A percentile compares a stretch with the other conserved stretches of the same genome.
phyloP scores from a whole-genome alignment of 2,888 invertebrate species.

The Drosophila paramelanica region DNA sequence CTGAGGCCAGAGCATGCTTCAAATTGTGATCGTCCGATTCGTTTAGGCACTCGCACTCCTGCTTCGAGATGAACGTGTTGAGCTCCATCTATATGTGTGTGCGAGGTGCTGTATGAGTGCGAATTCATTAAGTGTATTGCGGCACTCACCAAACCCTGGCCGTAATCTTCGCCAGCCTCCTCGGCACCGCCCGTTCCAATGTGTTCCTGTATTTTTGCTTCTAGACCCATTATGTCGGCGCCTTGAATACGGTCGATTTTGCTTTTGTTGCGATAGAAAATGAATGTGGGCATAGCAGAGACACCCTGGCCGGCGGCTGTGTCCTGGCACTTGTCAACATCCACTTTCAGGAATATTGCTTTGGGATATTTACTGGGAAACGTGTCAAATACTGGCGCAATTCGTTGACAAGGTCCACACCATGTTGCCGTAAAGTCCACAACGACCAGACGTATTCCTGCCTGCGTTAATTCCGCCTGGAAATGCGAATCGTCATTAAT shows the following conservation, averaged over 20 bases:
- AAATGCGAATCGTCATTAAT: slow-evolving; percentile 89
- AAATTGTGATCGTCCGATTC: slow-evolving; percentile 97
- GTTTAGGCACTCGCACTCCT: slow-evolving; percentile 97
- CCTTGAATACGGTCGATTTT: slow-evolving; percentile 95
- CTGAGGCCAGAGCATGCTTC: slow-evolving; percentile 88
- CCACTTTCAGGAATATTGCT: slow-evolving; percentile 95
- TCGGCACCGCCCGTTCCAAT: slow-evolving; percentile 88
- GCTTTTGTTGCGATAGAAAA: slow-evolving; percentile 95
- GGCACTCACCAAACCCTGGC: slow-evolving; percentile 82
- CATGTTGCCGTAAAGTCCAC: slow-evolving; percentile 98
- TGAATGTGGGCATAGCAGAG: slow-evolving; percentile 99
- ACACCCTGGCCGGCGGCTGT: slow-evolving; percentile 95
- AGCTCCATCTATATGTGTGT: slow-evolving; percentile 92
- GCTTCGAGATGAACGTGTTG: slow-evolving; percentile 92
- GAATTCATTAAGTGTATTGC: not conserved
- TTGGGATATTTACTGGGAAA: slow-evolving; percentile 94
- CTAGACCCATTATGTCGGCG: slow-evolving; percentile 92
- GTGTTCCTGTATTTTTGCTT: slow-evolving; percentile 95
- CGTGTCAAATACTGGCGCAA: slow-evolving; percentile 96
- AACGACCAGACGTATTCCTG: slow-evolving; percentile 94
- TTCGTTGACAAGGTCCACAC: slow-evolving; percentile 98
- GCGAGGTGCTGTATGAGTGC: not conserved
- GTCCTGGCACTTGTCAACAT: slow-evolving; percentile 95
- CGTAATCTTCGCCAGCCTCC: slow-evolving; percentile 93
- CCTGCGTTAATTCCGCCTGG: slow-evolving; percentile 92